Base-by-base conservation (phyloP, 2,113 vertebrate genomes). In the Coracopsis vasa region DNA sequence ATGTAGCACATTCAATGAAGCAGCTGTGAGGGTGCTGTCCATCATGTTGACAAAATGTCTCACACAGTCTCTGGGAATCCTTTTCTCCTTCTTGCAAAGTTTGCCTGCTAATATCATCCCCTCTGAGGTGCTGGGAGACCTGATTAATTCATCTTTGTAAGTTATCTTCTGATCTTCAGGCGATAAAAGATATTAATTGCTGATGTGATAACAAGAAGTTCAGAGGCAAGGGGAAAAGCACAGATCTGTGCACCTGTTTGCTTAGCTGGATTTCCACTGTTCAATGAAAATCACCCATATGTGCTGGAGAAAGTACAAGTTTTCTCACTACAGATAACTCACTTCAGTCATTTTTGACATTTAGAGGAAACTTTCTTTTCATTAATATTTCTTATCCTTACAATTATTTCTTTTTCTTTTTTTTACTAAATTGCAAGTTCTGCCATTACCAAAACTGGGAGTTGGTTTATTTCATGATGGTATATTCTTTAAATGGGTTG, bases 111-210 rank as follows among this genome's bases (percentile, higher is more conserved):
- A 64, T 42, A 80, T 11, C 39, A 71, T 18, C 28, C 48, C 37
- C 73, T 56, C 83, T 1, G 9, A 71, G 48, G 44, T 71, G 86
- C 64, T 72, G 45, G 4, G 58, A 35, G 5, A 11, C 58, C 82
- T 94, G 61, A 85, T 92, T 84, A 92, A 86, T 94, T 94, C 65
- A 73, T 60, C 61, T n/a, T 53, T 81, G 19, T 58, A 71, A 93
- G 75, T 62, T 61, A 58, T 60, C 31, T 93, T 58, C 90, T 19
- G 25, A 54, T 97, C 65, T 73, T 94, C 90, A 71, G 53, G 44
- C 93, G 91, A 73, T 35, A 42, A 33, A 65, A 92, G 80, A 67
- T 37, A 65, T 58, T 90, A 90, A 74, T 90, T 91, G 47, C 45
- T 14, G 6, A 6, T 48, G n/a, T 60, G 71, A 14, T 83, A 73